Conservation (phyloP, 1,140 invertebrate species). For the Tetragnatha versicolor region DNA sequence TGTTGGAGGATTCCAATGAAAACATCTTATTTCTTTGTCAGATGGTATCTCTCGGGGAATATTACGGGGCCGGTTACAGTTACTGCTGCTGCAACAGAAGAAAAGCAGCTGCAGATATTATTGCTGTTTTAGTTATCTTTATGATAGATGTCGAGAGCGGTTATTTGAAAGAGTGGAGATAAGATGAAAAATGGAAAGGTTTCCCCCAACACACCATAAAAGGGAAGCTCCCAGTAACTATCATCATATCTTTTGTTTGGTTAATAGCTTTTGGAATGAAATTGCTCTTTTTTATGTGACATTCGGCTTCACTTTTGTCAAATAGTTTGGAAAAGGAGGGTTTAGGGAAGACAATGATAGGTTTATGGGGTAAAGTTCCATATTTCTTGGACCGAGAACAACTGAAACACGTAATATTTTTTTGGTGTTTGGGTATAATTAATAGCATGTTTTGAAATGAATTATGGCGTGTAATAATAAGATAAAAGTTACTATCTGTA, state of each 20-base stretch:
- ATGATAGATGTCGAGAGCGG: neutral
- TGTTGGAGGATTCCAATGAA: conserved; percentile 21
- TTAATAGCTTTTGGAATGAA: conserved; percentile 15
- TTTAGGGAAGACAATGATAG: too few species aligned
- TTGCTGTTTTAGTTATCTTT: conserved; percentile 8
- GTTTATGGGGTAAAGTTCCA: too few species aligned
- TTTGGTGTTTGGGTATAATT: too few species aligned
- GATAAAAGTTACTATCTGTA: too few species aligned
- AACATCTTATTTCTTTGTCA: conserved; percentile 16
- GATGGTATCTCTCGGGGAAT: neutral
- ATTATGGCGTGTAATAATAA: too few species aligned
- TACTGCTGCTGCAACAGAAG: neutral
- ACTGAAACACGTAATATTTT: too few species aligned
- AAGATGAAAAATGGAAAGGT: too few species aligned
- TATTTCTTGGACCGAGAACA: too few species aligned
- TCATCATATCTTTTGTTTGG: conserved; percentile 1
- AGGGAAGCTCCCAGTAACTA: neutral
- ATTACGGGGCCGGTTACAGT: neutral
- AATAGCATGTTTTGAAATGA: too few species aligned
- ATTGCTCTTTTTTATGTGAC: too few species aligned
- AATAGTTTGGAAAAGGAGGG: too few species aligned
- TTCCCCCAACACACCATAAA: neutral
- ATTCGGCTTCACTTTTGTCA: too few species aligned
- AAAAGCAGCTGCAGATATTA: neutral
- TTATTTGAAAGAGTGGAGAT: conserved; percentile 13